Conservation (phyloP, 2,888 invertebrate species). For the Dinocampus coccinellae region DNA sequence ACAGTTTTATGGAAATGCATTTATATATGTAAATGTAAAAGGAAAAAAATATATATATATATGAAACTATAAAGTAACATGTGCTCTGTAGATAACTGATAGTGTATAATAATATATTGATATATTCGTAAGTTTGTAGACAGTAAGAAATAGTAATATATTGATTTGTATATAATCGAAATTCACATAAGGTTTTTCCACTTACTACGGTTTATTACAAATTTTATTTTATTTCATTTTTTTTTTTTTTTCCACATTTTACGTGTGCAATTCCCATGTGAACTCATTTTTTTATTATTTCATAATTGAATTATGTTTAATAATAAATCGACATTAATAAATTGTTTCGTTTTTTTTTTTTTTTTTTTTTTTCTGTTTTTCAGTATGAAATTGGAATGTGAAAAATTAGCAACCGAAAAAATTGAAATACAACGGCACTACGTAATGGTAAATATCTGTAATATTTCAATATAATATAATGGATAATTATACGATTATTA, state of each 20-base stretch:
- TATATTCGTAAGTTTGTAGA: neutral
- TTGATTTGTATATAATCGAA: neutral
- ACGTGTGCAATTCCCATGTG: too few relatives aligned
- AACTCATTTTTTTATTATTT: neutral
- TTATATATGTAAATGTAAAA: too few relatives aligned
- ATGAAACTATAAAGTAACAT: neutral
- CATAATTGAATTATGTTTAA: neutral
- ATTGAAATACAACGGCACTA: conserved; percentile 92
- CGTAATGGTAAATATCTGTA: conserved; percentile 81
- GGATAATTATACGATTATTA: neutral
- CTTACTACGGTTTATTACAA: too few relatives aligned
- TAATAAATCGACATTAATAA: too few relatives aligned
- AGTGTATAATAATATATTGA: neutral
- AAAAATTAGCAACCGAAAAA: conserved; percentile 90
- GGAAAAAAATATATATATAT: neutral
- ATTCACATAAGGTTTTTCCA: too few relatives aligned
- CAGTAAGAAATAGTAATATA: neutral
- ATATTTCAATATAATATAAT: conserved; percentile 36
- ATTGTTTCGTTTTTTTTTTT: too few relatives aligned
- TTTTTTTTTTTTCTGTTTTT: conserved; percentile 46
- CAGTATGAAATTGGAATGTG: conserved; percentile 89
- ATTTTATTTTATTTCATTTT: too few relatives aligned
- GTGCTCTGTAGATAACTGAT: neutral
- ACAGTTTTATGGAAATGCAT: conserved; percentile 47
- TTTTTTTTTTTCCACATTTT: neutral